Evolutionary conservation across 2,113 vertebrate genomes (phyloP), one percentile per base, ranked within the genome.

Genomic region (Petrocephalus microphthalmus): DNA sequence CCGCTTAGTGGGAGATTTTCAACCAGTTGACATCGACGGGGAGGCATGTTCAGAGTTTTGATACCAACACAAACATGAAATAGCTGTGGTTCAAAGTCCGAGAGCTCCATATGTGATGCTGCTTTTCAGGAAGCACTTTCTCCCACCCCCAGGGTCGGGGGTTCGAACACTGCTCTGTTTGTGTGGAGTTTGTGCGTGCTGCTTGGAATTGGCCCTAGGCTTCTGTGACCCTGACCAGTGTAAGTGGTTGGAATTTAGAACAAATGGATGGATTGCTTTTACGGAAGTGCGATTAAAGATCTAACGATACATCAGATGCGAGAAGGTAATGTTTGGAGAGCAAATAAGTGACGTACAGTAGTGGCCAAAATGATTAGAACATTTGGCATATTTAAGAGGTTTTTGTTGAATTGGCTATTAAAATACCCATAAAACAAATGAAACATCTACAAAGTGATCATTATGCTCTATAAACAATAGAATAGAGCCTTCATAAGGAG

Each of bases 281-380:
- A 87, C 88, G 67, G 22, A 78, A 74, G 64, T 78, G 67, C 51
- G 22, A 2, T 86, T 86, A 86, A 89, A 81, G 51, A 60, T 89
- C 19, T 74, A 81, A 10, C 15, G 42, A 81, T 45, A 42, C 37
- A 29, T 81, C 2, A 1, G 74, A 81, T 37, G 7, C 15, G 42
- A 81, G 13, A 42, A 81, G 19, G 74, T 81, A 20, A 81, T 7
- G 33, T 86, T 56, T 56, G 10, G 19, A 11, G 33, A 71, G 53
- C 33, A 57, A 25, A 57, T 42, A 8, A 86, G 2, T 19, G 84
- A 54, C n/a, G n/a, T n/a, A n/a, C n/a, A n/a, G n/a, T n/a, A n/a
- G n/a, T n/a, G n/a, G n/a, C n/a, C n/a, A n/a, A n/a, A n/a, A n/a
- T n/a, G n/a, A n/a, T n/a, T n/a, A n/a, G n/a, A n/a, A n/a, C n/a